A percentile compares a stretch with the other conserved stretches of the same genome.
Evolutionary conservation across 2,888 invertebrate species (phyloP).

Genomic region (Cantharis nigra): DNA sequence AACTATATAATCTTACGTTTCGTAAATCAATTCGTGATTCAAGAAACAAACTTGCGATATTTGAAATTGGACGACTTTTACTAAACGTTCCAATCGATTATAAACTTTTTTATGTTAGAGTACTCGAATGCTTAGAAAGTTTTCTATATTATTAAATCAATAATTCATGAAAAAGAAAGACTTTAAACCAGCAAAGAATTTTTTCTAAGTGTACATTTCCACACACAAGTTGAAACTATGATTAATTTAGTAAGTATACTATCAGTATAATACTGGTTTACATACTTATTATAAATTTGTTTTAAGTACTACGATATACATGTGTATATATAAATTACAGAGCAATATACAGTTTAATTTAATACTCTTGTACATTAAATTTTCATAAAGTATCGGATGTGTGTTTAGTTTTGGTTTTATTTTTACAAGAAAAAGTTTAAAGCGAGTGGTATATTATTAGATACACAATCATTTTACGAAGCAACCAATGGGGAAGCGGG

Average conservation of each 20-base stretch:
- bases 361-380: slow-evolving; percentile 32
- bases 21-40: background rate
- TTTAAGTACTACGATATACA: slow-evolving; percentile 13
- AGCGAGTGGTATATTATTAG: background rate
- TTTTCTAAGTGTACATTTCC: slow-evolving; percentile 41
- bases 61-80: background rate
- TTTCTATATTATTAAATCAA: slow-evolving; percentile 36
- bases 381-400: slow-evolving; percentile 23
- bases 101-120: background rate
- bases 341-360: slow-evolving; percentile 33
- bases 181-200: slow-evolving; percentile 33
- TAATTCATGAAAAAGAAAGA: slow-evolving; percentile 39
- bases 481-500: background rate
- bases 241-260: slow-evolving; percentile 33
- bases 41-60: background rate
- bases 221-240: slow-evolving; percentile 34
- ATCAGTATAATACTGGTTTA: slow-evolving; percentile 20
- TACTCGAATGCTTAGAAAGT: slow-evolving; percentile 1
- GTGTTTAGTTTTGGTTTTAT: slow-evolving; percentile 10
- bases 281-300: slow-evolving; percentile 32
- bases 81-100: background rate
- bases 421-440: slow-evolving; percentile 4
- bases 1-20: too few species aligned
- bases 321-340: slow-evolving; percentile 41
- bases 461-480: background rate